A percentile compares a stretch with the other conserved stretches of the same genome.
phyloP scores from a whole-genome alignment of 2,888 invertebrate species.

The Merodon equestris region DNA sequence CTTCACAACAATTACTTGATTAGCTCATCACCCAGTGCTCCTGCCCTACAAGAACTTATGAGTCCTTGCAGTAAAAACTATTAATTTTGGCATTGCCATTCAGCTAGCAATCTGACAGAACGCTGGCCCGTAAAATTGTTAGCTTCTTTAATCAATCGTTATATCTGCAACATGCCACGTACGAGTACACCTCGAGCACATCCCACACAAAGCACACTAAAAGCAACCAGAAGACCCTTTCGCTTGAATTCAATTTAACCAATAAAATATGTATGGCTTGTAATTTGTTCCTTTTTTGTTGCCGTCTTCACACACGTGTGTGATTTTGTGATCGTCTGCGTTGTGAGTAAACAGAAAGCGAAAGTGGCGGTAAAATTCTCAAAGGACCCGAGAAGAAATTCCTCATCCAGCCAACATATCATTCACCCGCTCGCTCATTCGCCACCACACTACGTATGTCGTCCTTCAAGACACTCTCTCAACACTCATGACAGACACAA shows the following conservation, averaged over 20 bases:
- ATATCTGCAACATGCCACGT: constrained; percentile 25
- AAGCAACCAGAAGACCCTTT: background rate
- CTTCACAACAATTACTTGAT: constrained; percentile 16
- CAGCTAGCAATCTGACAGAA: constrained; percentile 35
- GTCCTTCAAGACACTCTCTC: constrained; percentile 21
- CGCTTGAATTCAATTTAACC: constrained; percentile 32
- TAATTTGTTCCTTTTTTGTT: constrained; percentile 33
- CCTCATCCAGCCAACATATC: constrained; percentile 30
- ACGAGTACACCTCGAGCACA: background rate
- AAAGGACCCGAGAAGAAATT: constrained; percentile 35
- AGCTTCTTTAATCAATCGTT: constrained; percentile 42
- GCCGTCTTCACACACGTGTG: background rate
- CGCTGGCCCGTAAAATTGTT: constrained; percentile 19
- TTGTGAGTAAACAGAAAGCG: background rate
- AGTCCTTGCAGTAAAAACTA: constrained; percentile 3
- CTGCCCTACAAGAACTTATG: constrained; percentile 20
- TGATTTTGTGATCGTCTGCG: background rate
- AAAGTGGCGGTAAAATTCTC: constrained; percentile 30
- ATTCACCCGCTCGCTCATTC: constrained; percentile 10
- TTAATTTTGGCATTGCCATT: constrained; percentile 24
- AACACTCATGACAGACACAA: constrained; percentile 21
- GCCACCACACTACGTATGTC: constrained; percentile 1
- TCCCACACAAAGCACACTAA: constrained; percentile 1
- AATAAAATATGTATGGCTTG: constrained; percentile 44
- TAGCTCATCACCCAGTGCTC: background rate